Conservation (phyloP, 35 echinoderm and acorn worm genomes). For the Nesometra sesokonis region DNA sequence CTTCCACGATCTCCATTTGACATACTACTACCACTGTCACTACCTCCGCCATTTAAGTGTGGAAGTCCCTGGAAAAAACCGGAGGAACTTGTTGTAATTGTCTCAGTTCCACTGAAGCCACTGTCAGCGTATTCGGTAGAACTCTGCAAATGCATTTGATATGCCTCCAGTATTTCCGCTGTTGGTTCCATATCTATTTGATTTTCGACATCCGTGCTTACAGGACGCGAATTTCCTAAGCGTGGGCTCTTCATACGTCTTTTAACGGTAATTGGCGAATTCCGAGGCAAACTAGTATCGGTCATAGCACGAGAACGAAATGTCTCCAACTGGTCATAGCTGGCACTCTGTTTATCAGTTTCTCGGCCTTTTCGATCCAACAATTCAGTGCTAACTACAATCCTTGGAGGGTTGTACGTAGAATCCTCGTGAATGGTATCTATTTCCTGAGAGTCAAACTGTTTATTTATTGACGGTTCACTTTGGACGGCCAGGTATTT, state of each 20-base stretch:
- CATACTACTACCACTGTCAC: neutral
- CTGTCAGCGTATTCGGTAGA: neutral
- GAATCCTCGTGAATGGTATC: neutral
- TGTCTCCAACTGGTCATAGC: neutral
- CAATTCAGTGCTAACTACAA: neutral
- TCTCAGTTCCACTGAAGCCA: neutral
- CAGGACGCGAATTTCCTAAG: neutral
- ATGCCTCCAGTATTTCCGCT: neutral
- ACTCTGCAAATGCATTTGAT: neutral
- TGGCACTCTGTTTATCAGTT: neutral
- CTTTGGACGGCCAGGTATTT: neutral
- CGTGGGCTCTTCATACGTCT: neutral
- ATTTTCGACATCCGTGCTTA: neutral
- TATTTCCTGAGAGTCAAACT: neutral
- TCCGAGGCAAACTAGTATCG: neutral
- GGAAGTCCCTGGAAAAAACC: neutral
- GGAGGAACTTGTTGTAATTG: neutral
- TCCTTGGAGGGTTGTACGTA: neutral
- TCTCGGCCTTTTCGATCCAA: neutral
- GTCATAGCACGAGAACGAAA: neutral
- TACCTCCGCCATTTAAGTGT: neutral
- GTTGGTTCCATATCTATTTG: neutral
- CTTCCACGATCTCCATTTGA: neutral
- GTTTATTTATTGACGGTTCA: neutral
- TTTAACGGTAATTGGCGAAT: neutral